Conservation (phyloP, 2,113 vertebrate genomes). For the Etheostoma spectabile region DNA sequence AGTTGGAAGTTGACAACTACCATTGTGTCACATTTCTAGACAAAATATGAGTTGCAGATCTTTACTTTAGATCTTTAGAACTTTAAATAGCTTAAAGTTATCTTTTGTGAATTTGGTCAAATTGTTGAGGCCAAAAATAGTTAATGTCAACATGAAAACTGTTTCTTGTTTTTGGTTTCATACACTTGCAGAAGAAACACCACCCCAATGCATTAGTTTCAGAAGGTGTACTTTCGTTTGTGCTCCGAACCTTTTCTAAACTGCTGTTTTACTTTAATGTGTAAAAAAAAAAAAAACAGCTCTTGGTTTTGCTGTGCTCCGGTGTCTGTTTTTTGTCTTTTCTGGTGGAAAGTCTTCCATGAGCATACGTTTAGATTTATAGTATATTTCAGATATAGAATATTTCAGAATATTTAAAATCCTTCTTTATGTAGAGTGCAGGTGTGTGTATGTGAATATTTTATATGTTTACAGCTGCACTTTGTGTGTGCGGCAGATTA, state of each 20-base stretch:
- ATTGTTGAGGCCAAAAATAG: not conserved
- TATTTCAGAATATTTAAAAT: not conserved
- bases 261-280: not conserved
- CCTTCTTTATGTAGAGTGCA: not conserved
- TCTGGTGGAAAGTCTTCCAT: not conserved
- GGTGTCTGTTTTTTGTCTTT: not conserved
- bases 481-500: not conserved
- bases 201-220: not conserved
- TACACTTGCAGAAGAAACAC: not conserved
- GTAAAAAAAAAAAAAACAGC: not conserved
- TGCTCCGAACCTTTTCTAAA: not conserved
- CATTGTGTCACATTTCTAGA: not conserved
- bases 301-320: not conserved
- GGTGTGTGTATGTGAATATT: not conserved
- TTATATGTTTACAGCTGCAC: slow-evolving; percentile 36
- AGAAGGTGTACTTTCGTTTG: not conserved
- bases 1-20: not conserved
- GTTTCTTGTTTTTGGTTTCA: slow-evolving; percentile 10
- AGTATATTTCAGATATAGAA: too few species aligned
- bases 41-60: not conserved
- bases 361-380: not conserved
- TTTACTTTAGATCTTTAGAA: not conserved
- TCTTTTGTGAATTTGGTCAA: not conserved
- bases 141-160: not conserved
- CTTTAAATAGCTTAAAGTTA: not conserved